A percentile compares a stretch with the other conserved stretches of the same genome.
These are phyloP conservation scores for Brachionus asplanchnoidis DNA, from an alignment of 1,140 invertebrate genomes.

Conservation along the genomic window DNA sequence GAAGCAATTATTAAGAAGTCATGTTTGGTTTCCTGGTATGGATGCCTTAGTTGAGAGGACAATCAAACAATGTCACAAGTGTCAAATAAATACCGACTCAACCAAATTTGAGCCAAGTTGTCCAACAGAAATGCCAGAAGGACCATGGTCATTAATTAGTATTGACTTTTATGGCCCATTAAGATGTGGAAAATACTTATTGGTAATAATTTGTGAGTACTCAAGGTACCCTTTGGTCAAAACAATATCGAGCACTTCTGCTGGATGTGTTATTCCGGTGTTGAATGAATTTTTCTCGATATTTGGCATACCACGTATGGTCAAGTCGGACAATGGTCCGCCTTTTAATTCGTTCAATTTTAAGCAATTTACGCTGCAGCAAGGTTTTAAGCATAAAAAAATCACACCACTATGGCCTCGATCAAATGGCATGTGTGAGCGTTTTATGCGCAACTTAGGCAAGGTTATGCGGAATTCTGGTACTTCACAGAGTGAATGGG, in stretches of 20 bases:
- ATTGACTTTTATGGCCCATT: constrained; percentile 49
- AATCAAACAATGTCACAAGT: constrained; percentile 43
- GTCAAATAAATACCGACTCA: constrained; percentile 44
- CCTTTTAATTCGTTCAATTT: constrained; percentile 43
- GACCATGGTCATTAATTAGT: constrained; percentile 45
- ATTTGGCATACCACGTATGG: constrained; percentile 42
- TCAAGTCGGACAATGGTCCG: constrained; percentile 45
- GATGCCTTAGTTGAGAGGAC: constrained; percentile 43
- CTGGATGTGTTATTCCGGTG: constrained; percentile 39
- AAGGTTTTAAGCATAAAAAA: constrained; percentile 43
- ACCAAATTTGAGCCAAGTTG: constrained; percentile 18
- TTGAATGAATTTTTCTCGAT: constrained; percentile 43
- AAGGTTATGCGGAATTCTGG: background rate
- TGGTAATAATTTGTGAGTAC: constrained; percentile 48
- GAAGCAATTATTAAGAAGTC: constrained; percentile 44
- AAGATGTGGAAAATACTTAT: constrained; percentile 45
- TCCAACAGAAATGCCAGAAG: background rate
- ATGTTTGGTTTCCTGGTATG: constrained; percentile 44
- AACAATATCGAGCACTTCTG: constrained; percentile 42
- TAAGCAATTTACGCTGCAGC: constrained; percentile 30
- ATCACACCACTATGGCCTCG: constrained; percentile 43
- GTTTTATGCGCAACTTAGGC: constrained; percentile 35
- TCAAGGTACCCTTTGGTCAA: constrained; percentile 48
- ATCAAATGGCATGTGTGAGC: constrained; percentile 43
- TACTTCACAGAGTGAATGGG: background rate